phyloP scores from a whole-genome alignment of 1,140 invertebrate species.

The Eriocheir sinensis region DNA sequence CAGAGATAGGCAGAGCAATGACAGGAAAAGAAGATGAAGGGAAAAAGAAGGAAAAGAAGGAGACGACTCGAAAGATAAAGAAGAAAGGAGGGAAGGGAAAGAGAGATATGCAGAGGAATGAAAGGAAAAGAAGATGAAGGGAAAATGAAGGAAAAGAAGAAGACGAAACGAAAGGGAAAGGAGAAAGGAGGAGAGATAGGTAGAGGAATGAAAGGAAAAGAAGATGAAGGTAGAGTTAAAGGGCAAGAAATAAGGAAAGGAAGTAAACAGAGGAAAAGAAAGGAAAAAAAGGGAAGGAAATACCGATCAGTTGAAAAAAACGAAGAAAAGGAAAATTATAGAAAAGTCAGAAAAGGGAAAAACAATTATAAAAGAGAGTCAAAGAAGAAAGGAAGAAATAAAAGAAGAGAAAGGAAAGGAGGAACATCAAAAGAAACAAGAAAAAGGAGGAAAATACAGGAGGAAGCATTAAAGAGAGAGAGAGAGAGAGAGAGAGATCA shows the following conservation, averaged over 20 bases:
- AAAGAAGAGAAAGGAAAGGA: background rate
- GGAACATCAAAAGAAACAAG: background rate
- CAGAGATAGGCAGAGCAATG: background rate
- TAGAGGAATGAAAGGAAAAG: background rate
- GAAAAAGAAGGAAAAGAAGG: constrained; percentile 26
- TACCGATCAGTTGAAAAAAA: too few relatives aligned
- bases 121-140: background rate
- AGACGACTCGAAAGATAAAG: background rate
- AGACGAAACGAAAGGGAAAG: background rate
- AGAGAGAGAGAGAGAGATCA: background rate
- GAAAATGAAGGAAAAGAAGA: background rate
- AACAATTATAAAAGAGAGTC: too few relatives aligned
- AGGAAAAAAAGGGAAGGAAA: background rate
- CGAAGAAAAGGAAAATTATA: too few relatives aligned
- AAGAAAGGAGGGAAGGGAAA: background rate
- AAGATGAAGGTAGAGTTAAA: background rate
- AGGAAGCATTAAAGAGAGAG: background rate
- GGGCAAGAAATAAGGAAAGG: background rate
- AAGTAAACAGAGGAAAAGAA: background rate
- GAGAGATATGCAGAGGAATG: background rate
- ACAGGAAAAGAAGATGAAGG: background rate
- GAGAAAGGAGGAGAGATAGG: background rate
- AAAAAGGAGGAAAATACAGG: background rate
- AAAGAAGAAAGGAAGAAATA: background rate
- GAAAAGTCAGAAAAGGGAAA: too few relatives aligned